phyloP scores from a whole-genome alignment of 2,888 invertebrate genomes.

The Heliconius charithonia region DNA sequence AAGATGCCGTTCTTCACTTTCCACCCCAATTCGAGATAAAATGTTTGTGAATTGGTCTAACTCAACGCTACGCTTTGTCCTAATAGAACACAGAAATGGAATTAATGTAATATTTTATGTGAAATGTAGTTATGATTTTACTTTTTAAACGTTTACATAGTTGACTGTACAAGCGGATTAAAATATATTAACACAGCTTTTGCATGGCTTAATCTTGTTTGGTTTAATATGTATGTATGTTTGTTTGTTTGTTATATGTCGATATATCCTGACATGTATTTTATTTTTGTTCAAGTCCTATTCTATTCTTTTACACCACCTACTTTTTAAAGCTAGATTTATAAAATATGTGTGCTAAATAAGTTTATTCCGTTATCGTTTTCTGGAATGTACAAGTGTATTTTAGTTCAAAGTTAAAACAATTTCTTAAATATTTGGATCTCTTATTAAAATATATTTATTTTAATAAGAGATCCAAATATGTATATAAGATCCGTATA shows the following conservation, averaged over 20 bases:
- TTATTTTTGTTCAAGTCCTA: background rate
- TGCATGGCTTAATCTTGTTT: slow-evolving; percentile 23
- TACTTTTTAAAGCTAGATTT: background rate
- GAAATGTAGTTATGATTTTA: no score
- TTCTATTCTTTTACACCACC: background rate
- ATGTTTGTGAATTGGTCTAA: background rate
- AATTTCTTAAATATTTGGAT: no score
- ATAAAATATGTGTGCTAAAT: background rate
- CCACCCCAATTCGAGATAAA: background rate
- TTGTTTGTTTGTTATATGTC: background rate
- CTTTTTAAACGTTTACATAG: background rate
- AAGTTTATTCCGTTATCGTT: no score
- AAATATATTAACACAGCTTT: slow-evolving; percentile 33
- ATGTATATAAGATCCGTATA: no score
- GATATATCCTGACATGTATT: background rate
- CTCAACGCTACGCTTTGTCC: no score
- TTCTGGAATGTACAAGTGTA: no score
- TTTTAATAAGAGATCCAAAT: no score
- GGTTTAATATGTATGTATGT: slow-evolving; percentile 13
- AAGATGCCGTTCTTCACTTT: background rate
- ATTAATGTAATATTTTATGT: no score
- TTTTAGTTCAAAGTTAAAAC: no score
- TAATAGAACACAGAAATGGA: no score
- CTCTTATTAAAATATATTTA: no score
- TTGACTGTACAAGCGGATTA: slow-evolving; percentile 27